Evolutionary conservation across 2,113 vertebrate genomes (phyloP).

Genomic region (Canis aureus): DNA sequence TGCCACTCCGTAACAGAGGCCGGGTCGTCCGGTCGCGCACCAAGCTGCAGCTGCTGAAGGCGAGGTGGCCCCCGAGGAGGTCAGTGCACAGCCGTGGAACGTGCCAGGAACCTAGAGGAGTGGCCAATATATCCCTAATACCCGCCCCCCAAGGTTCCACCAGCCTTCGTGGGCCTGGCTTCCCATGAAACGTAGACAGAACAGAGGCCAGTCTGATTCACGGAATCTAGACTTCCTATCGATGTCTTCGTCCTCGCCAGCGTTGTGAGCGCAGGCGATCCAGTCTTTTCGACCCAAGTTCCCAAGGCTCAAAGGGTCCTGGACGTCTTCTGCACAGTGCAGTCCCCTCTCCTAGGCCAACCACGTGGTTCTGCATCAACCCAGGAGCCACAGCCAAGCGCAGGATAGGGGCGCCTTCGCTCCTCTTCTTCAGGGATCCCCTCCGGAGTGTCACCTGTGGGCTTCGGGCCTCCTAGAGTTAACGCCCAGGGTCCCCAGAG

Average conservation of each 20-base stretch:
- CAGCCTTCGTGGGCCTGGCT: background rate
- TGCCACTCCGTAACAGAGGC: background rate
- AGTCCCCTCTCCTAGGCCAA: background rate
- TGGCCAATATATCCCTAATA: background rate
- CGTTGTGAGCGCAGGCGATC: constrained; percentile 29
- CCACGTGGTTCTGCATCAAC: background rate
- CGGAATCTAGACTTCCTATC: constrained; percentile 68
- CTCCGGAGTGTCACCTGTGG: background rate
- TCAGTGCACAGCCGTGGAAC: background rate
- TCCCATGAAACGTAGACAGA: constrained; percentile 42
- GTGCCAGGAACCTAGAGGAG: background rate
- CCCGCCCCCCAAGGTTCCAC: background rate
- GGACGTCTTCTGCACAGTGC: background rate
- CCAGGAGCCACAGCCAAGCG: background rate
- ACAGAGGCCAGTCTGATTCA: constrained; percentile 50
- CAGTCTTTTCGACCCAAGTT: constrained; percentile 49
- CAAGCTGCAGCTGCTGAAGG: background rate
- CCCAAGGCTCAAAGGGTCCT: background rate
- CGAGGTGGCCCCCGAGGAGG: background rate
- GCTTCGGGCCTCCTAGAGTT: background rate
- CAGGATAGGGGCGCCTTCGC: background rate
- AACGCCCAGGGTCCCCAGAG: constrained; percentile 3
- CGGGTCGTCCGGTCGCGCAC: background rate
- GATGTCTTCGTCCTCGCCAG: constrained; percentile 48
- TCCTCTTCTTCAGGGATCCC: background rate